Conservation (phyloP, 2,888 invertebrate species). For the Chaetoderma sp. region DNA sequence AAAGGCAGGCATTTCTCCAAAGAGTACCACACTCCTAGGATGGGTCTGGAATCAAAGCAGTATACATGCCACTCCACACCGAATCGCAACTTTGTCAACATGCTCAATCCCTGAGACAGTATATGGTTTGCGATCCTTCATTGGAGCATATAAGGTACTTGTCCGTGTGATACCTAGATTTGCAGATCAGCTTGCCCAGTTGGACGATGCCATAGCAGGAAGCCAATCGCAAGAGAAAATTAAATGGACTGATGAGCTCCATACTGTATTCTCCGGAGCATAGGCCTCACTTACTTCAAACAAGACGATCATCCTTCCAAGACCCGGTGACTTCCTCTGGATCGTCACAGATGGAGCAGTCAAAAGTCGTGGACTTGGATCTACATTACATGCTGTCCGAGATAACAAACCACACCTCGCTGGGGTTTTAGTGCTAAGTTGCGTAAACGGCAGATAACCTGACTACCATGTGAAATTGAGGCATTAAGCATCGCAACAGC, state of each 20-base stretch:
- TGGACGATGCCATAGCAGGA: slow-evolving; percentile 31
- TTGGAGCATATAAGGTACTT: slow-evolving; percentile 38
- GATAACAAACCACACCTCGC: slow-evolving; percentile 8
- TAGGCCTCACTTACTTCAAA: slow-evolving; percentile 11
- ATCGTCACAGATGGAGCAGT: slow-evolving; percentile 21
- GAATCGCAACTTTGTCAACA: slow-evolving; percentile 22
- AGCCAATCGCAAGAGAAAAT: slow-evolving; percentile 28
- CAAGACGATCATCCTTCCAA: slow-evolving; percentile 17
- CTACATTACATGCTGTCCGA: slow-evolving; percentile 14
- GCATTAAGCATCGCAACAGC: slow-evolving; percentile 37
- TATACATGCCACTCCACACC: slow-evolving; percentile 26
- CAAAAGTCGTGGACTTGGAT: slow-evolving; percentile 6
- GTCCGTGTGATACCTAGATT: slow-evolving; percentile 24
- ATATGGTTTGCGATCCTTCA: slow-evolving; percentile 26
- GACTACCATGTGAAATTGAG: slow-evolving; percentile 46
- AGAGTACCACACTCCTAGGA: slow-evolving; percentile 20
- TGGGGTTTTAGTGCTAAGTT: slow-evolving; percentile 20
- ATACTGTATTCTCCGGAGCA: slow-evolving; percentile 16
- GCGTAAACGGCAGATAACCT: slow-evolving; percentile 31
- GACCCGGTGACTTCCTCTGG: slow-evolving; percentile 20
- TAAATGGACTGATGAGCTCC: slow-evolving; percentile 28
- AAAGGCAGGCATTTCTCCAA: slow-evolving; percentile 26
- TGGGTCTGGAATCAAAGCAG: slow-evolving; percentile 34
- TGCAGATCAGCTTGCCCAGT: slow-evolving; percentile 18
- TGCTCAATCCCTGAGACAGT: slow-evolving; percentile 25